A percentile compares a stretch with the other conserved stretches of the same genome.
phyloP scores from a whole-genome alignment of 2,888 invertebrate species.

The Penaeus monodon region DNA sequence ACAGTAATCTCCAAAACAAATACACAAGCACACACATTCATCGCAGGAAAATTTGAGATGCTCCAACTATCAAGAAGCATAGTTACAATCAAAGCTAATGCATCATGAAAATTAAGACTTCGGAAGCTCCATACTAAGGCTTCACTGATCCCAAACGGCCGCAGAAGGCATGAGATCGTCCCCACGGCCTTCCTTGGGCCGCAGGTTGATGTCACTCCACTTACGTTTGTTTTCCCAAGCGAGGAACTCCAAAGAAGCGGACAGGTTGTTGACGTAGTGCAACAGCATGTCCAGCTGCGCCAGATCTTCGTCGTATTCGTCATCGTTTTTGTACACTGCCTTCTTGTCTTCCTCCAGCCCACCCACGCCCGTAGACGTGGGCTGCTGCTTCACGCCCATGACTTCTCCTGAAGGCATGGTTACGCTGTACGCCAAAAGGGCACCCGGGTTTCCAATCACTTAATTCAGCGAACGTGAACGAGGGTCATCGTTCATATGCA shows the following conservation, averaged over 20 bases:
- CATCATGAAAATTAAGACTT: too few species aligned
- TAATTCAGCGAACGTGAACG: background rate
- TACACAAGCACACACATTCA: too few species aligned
- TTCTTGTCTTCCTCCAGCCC: constrained; percentile 23
- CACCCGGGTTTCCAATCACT: background rate
- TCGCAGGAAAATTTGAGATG: too few species aligned
- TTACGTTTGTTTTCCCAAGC: constrained; percentile 63
- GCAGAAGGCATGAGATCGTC: too few species aligned
- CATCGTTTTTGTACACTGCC: constrained; percentile 32
- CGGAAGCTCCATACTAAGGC: too few species aligned
- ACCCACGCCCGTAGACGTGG: constrained; percentile 1
- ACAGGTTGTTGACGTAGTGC: constrained; percentile 63
- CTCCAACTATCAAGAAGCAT: too few species aligned
- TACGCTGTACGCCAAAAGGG: too few species aligned
- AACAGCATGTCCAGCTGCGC: constrained; percentile 60
- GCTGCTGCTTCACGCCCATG: background rate
- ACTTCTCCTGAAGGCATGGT: constrained; percentile 32
- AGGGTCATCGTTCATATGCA: background rate
- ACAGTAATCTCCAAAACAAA: too few species aligned
- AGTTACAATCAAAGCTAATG: too few species aligned
- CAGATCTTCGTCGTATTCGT: constrained; percentile 61
- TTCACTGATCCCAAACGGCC: too few species aligned
- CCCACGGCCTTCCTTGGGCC: too few species aligned
- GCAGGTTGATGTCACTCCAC: background rate
- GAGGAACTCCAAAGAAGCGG: constrained; percentile 60